These are phyloP conservation scores for Triops cancriformis DNA, from an alignment of 1,140 invertebrate genomes.

Conservation along the genomic window DNA sequence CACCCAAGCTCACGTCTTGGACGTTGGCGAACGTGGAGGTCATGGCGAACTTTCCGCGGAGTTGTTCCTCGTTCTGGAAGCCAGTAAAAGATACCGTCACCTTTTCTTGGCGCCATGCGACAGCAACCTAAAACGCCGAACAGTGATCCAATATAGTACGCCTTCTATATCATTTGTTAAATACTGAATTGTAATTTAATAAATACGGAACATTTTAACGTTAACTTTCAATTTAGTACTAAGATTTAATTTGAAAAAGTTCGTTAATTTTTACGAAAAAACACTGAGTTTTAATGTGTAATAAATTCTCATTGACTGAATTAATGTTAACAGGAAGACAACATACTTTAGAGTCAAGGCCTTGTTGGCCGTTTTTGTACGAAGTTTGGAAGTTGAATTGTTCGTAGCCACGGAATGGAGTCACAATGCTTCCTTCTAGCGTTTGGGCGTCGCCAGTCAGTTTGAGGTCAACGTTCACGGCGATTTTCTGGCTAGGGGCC, in stretches of 20 bases:
- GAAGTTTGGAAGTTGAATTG: background rate
- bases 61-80: background rate
- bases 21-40: conserved; percentile 13
- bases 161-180: too few species aligned
- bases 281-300: too few species aligned
- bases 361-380: background rate
- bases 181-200: too few species aligned
- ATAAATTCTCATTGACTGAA: too few species aligned
- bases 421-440: conserved; percentile 6
- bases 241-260: too few species aligned
- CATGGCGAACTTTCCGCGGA: conserved; percentile 5
- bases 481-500: conserved; percentile 17
- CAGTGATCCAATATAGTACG: too few species aligned
- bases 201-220: too few species aligned
- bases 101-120: conserved; percentile 19
- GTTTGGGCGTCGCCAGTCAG: background rate
- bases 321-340: background rate
- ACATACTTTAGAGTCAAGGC: conserved; percentile 5
- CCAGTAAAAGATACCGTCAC: conserved; percentile 16
- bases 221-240: too few species aligned
- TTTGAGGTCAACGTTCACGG: background rate
- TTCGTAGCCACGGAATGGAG: conserved; percentile 24
- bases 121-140: background rate
- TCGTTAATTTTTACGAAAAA: too few species aligned
- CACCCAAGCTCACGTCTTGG: conserved; percentile 13